Percentiles rank a stretch among this genome's conserved stretches.
These are phyloP conservation scores for Cettia cetti DNA, from an alignment of 2,113 vertebrate genomes.

Conservation along the genomic window DNA sequence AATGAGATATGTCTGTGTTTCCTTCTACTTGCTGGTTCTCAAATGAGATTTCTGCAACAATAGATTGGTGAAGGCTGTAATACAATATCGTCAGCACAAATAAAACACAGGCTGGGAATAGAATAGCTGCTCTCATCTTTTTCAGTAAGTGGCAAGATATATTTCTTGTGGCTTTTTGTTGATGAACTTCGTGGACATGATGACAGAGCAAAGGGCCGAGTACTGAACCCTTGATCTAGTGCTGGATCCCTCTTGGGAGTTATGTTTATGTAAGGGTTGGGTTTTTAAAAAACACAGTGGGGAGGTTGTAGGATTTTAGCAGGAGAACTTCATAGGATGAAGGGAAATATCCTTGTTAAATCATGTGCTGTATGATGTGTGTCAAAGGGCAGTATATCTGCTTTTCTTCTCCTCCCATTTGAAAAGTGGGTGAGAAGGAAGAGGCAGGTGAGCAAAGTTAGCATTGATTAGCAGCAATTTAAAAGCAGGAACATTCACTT, in stretches of 20 bases:
- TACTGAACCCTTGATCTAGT: background rate
- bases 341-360: background rate
- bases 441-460: background rate
- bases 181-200: background rate
- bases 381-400: background rate
- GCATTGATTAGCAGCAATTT: background rate
- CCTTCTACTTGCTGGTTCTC: background rate
- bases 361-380: rapidly evolving
- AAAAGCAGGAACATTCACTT: background rate
- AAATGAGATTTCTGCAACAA: background rate
- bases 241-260: background rate
- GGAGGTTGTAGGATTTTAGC: background rate
- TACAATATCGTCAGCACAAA: rapidly evolving
- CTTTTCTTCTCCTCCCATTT: background rate
- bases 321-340: background rate
- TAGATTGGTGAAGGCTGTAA: background rate
- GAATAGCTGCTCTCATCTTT: background rate
- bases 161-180: background rate
- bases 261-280: background rate
- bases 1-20: background rate
- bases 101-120: background rate
- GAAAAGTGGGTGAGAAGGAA: background rate
- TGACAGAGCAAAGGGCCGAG: background rate
- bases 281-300: background rate
- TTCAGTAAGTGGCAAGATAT: background rate